Evolutionary conservation across 2,797 vertebrate species (phyloP).

Genomic region (Urosaurus nigricauda): DNA sequence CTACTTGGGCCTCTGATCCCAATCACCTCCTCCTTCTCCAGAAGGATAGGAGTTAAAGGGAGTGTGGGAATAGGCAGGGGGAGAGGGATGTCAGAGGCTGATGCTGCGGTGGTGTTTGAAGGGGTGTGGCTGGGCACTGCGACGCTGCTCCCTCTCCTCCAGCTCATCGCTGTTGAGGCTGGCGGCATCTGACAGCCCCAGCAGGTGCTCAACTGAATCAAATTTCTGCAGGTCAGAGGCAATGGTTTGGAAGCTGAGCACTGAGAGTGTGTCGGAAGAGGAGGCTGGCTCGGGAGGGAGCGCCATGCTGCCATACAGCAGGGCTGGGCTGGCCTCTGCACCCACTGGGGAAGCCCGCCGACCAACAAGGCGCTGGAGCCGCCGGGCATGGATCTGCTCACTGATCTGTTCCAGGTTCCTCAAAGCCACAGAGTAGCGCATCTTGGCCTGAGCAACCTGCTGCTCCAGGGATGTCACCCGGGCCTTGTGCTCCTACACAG

Average conservation of each 20-base stretch:
- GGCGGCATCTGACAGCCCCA: constrained; percentile 81
- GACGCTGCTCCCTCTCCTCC: constrained; percentile 34
- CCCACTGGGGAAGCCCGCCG: constrained; percentile 85
- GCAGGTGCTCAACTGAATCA: constrained; percentile 90
- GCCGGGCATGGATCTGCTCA: constrained; percentile 92
- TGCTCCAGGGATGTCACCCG: constrained; percentile 89
- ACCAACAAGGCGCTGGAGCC: constrained; percentile 54
- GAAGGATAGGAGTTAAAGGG: background rate
- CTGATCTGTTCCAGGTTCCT: constrained; percentile 94
- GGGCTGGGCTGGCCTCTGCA: constrained; percentile 82
- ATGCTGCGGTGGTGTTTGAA: constrained; percentile 79
- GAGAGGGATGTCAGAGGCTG: constrained; percentile 68
- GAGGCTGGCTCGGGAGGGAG: constrained; percentile 37
- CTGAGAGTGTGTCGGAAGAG: constrained; percentile 82
- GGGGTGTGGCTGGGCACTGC: constrained; percentile 20
- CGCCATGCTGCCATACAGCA: constrained; percentile 69
- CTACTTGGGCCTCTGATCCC: background rate
- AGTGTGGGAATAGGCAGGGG: background rate
- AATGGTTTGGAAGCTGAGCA: constrained; percentile 90
- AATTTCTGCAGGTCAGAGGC: constrained; percentile 91
- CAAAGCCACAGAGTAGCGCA: constrained; percentile 89
- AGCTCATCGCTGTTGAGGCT: constrained; percentile 81
- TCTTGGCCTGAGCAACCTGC: constrained; percentile 89
- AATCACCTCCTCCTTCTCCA: too few relatives aligned
- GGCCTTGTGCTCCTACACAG: constrained; percentile 89